phyloP scores from a whole-genome alignment of 2,888 invertebrate genomes.

The Phaedon cochleariae region DNA sequence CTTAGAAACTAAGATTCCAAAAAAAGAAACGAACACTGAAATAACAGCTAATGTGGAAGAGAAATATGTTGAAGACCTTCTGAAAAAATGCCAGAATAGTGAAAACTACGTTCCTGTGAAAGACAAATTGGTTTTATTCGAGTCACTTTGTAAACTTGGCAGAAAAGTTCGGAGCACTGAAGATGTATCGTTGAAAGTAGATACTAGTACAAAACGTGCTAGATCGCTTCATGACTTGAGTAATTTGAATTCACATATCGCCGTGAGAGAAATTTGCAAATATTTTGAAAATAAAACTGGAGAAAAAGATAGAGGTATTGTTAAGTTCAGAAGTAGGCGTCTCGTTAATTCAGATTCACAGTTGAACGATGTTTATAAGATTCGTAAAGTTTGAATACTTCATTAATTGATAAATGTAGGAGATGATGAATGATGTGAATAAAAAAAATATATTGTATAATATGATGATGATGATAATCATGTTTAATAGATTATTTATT shows the following conservation, averaged over 20 bases:
- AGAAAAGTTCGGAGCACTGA: conserved; percentile 72
- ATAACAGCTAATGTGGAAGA: conserved; percentile 48
- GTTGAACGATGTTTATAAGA: conserved; percentile 34
- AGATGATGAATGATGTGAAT: background rate
- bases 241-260: conserved; percentile 60
- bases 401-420: background rate
- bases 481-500: background rate
- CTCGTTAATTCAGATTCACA: conserved; percentile 33
- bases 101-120: conserved; percentile 76
- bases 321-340: conserved; percentile 17
- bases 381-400: conserved; percentile 32
- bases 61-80: conserved; percentile 63
- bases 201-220: conserved; percentile 66
- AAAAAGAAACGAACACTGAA: background rate
- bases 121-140: conserved; percentile 75
- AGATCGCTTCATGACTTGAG: conserved; percentile 73
- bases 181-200: conserved; percentile 64
- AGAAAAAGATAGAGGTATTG: conserved; percentile 18
- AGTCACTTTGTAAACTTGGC: conserved; percentile 72
- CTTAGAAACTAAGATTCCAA: background rate
- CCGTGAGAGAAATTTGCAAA: conserved; percentile 74
- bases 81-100: conserved; percentile 66
- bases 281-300: conserved; percentile 70
- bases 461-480: background rate
- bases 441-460: background rate